Base-by-base conservation (phyloP, 2,888 invertebrate species). In the Zaprionus bogoriensis region DNA sequence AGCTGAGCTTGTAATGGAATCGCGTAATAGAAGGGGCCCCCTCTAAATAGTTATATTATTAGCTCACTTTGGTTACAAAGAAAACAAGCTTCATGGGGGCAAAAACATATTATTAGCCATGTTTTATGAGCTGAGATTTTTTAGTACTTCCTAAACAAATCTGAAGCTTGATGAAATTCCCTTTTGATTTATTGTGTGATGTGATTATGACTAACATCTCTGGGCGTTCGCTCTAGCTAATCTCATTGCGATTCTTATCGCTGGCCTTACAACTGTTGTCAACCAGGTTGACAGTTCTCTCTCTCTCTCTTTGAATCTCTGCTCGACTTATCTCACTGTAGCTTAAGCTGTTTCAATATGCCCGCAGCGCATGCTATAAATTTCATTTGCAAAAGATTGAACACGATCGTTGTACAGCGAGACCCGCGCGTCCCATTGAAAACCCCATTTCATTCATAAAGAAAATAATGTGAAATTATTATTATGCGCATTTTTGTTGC, bases 381-480 rank as follows among this genome's bases (percentile, higher is more conserved):
- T 39, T 39, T 39, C 38, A 39, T 39, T 20, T 17, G 32, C 17
- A 12, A 36, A 32, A 19, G 32, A 32, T 25, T 12, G 12, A 1
- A 19, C n/a, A 30, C 5, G 12, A 10, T 17, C 1, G 14, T 32
- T 36, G 32, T 14, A n/a, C n/a, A n/a, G n/a, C n/a, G n/a, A n/a
- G n/a, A n/a, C n/a, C n/a, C n/a, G n/a, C n/a, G n/a, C n/a, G 44
- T 20, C 52, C 36, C 62, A 57, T 52, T 62, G 45, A 62, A 52
- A 53, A 46, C 19, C 46, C 52, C 32, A 48, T 38, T 59, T 54
- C 69, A 67, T 63, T 70, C 71, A 70, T 68, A 54, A 62, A 61
- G 57, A 71, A 73, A 67, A 61, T 70, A 74, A 60, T 75, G 76
- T 71, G 72, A 73, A 75, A 75, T 75, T 71, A 58, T 68, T 63